These are phyloP conservation scores for Trypoxylon attenuatum DNA, from an alignment of 2,888 invertebrate species.

Conservation along the genomic window DNA sequence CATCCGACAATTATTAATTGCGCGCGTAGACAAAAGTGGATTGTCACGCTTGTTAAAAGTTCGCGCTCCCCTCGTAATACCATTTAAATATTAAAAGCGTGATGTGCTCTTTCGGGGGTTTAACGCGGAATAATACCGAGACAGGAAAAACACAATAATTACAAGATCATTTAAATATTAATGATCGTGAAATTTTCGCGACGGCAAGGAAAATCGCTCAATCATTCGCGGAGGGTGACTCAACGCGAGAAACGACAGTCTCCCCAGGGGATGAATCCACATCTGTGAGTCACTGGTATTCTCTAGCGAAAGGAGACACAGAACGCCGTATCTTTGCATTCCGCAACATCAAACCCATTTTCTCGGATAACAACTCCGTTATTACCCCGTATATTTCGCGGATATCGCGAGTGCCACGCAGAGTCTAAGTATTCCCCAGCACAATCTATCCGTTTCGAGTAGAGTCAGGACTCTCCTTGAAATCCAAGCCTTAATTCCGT, in stretches of 20 bases:
- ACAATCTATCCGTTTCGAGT: too few relatives aligned
- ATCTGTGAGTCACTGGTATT: slow-evolving; percentile 32
- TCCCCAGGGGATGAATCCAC: slow-evolving; percentile 30
- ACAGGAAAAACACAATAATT: too few relatives aligned
- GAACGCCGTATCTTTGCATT: slow-evolving; percentile 2
- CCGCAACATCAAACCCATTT: background rate
- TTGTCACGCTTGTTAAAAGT: background rate
- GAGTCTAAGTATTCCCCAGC: too few relatives aligned
- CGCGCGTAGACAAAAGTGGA: background rate
- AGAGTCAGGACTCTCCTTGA: too few relatives aligned
- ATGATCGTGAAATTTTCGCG: background rate
- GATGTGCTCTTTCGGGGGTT: too few relatives aligned
- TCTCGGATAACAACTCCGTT: background rate
- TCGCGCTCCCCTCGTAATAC: too few relatives aligned
- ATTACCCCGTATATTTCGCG: background rate
- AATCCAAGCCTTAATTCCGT: too few relatives aligned
- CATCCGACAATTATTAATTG: background rate
- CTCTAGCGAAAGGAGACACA: slow-evolving; percentile 8
- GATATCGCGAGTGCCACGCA: background rate
- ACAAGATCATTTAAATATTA: background rate
- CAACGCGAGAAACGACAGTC: background rate
- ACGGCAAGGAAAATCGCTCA: too few relatives aligned
- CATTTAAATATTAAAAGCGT: too few relatives aligned
- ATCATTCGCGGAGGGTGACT: background rate
- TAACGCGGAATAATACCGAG: too few relatives aligned